Evolutionary conservation across 2,113 vertebrate genomes (phyloP), one percentile per base, ranked within the genome.

Genomic region (Beaufortia kweichowensis): DNA sequence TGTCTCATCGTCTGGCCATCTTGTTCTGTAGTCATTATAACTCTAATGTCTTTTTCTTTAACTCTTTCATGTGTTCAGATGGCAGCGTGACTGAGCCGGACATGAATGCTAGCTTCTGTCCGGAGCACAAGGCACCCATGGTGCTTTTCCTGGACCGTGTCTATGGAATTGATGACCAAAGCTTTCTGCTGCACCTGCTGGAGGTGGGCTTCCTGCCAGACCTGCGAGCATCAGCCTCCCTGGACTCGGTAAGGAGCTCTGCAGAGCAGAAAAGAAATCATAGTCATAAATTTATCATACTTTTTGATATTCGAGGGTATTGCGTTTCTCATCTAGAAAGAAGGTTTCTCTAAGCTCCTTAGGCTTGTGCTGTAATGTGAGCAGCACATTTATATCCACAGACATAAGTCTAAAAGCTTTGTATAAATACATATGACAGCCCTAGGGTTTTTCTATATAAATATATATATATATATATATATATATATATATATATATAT

Each of bases 131-230:
- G 89, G 93, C 95, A 62, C 92, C 97, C 76, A 99, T 99, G 96
- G 97, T 98, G 84, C 95, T 98, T 39, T 99, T 99, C 86, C 89
- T 99, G 88, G 97, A 99, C 74, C 92, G 97, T 72, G 97, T 99
- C 24, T 99, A 99, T 48, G 95, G 97, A 77, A 94, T 99, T 57
- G 94, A 95, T 86, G 95, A 98, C 90, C 97, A 98, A 89, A 91
- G 89, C 82, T 97, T 99, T 65, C 92, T 99, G 75, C 94, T 99
- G 46, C 95, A 98, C 76, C 84, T 99, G 74, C 75, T 99, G 75
- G 96, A 99, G 85, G 95, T 98, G 67, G 97, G 96, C 84, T 99
- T 99, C 91, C 91, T 99, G 90, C 96, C 96, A 19, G 97, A 99
- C 87, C 90, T 99, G 73, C 91, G 91, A 87, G 94, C 95, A 48